A percentile compares a stretch with the other conserved stretches of the same genome.
phyloP scores from a whole-genome alignment of 2,888 invertebrate genomes.

The Chorisops tibialis region DNA sequence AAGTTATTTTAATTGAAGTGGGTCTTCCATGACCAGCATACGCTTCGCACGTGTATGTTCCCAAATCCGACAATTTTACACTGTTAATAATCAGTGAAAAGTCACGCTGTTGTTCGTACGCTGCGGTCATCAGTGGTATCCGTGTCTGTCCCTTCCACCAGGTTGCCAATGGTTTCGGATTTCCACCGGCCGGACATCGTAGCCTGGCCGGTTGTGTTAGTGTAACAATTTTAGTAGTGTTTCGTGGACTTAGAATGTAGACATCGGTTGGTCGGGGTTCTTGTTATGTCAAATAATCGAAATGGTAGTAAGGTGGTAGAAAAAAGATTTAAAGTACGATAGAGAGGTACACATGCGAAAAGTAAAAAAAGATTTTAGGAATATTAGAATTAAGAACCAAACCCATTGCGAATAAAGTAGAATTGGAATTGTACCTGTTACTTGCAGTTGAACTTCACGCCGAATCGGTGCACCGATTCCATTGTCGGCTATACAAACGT shows the following conservation, averaged over 20 bases:
- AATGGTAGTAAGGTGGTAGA: slow-evolving; percentile 34
- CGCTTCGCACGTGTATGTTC: slow-evolving; percentile 85
- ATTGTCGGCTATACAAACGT: slow-evolving; percentile 83
- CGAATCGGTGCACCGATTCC: slow-evolving; percentile 66
- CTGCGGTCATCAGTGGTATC: slow-evolving; percentile 61
- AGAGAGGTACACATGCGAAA: neutral
- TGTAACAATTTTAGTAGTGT: slow-evolving; percentile 64
- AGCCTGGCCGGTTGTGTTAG: slow-evolving; percentile 68
- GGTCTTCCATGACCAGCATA: slow-evolving; percentile 78
- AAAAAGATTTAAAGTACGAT: slow-evolving; percentile 34
- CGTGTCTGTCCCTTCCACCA: slow-evolving; percentile 80
- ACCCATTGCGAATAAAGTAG: neutral
- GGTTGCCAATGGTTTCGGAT: slow-evolving; percentile 72
- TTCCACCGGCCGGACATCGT: slow-evolving; percentile 78
- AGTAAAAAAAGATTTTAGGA: slow-evolving; percentile 21
- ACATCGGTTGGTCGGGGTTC: slow-evolving; percentile 51
- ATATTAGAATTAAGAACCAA: slow-evolving; percentile 4
- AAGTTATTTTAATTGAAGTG: slow-evolving; percentile 70
- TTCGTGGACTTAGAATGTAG: slow-evolving; percentile 65
- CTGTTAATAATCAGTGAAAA: slow-evolving; percentile 71
- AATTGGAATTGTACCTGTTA: slow-evolving; percentile 60
- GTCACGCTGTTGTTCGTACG: slow-evolving; percentile 65
- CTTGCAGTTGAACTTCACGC: slow-evolving; percentile 65
- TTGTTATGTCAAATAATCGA: slow-evolving; percentile 12
- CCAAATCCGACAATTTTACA: slow-evolving; percentile 69